phyloP scores from a whole-genome alignment of 2,888 invertebrate genomes.

The Dyspetes luteomarginatus region DNA sequence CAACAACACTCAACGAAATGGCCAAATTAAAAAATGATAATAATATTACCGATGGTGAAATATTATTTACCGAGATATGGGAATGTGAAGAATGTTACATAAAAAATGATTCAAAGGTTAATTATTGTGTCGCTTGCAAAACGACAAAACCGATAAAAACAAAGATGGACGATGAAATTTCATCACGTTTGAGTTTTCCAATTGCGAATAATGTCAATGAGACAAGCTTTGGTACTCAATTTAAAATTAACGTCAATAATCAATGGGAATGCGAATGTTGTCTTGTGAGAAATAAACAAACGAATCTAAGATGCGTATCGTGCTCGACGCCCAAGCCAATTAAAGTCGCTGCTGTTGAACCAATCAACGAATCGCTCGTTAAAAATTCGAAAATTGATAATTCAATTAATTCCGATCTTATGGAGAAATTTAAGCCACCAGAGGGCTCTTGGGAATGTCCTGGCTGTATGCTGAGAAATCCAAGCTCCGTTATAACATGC shows the following conservation, averaged over 20 bases:
- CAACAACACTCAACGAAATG: constrained; percentile 60
- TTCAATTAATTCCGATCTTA: constrained; percentile 55
- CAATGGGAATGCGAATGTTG: constrained; percentile 87
- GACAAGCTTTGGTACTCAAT: constrained; percentile 72
- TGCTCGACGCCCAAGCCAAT: constrained; percentile 84
- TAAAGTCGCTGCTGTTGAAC: constrained; percentile 22
- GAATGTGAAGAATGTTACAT: constrained; percentile 81
- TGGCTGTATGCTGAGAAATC: constrained; percentile 86
- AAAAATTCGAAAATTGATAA: neutral
- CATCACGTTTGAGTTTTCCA: constrained; percentile 14
- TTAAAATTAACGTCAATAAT: constrained; percentile 68
- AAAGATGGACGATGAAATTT: neutral
- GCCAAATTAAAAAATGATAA: constrained; percentile 75
- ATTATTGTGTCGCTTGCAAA: constrained; percentile 80
- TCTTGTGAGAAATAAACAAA: constrained; percentile 84
- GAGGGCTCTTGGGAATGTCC: constrained; percentile 86
- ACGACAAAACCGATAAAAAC: neutral
- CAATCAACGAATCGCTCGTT: neutral
- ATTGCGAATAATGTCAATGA: neutral
- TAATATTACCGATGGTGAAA: neutral
- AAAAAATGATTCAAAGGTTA: constrained; percentile 75
- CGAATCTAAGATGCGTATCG: constrained; percentile 84
- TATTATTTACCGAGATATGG: constrained; percentile 73
- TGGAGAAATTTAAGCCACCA: constrained; percentile 75
- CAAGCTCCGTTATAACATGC: constrained; percentile 67